These are phyloP conservation scores for Orthosia gracilis DNA, from an alignment of 2,888 invertebrate genomes.

Conservation along the genomic window DNA sequence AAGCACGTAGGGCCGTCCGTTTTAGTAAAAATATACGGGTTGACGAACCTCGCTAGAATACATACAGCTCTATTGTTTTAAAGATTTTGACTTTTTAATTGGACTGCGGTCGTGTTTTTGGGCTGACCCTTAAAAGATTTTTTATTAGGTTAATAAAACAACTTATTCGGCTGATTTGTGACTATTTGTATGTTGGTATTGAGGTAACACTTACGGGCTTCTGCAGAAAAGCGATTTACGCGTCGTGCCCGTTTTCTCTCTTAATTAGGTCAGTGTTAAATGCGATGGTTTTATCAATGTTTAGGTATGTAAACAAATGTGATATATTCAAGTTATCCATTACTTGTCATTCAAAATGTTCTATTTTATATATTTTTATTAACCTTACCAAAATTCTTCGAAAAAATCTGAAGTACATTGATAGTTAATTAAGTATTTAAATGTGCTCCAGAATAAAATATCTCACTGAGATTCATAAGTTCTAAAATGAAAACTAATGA, in stretches of 20 bases:
- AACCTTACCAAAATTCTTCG: too few species aligned
- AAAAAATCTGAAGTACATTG: too few species aligned
- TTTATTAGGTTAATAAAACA: not conserved
- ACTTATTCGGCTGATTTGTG: not conserved
- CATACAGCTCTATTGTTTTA: slow-evolving; percentile 31
- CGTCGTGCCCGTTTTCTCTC: too few species aligned
- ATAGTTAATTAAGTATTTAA: slow-evolving; percentile 2
- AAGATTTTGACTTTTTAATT: slow-evolving; percentile 35
- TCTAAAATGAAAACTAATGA: not conserved
- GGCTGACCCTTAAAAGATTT: not conserved
- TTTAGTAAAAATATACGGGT: slow-evolving; percentile 14
- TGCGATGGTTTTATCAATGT: too few species aligned
- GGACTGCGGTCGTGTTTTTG: slow-evolving; percentile 13
- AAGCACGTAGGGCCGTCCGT: slow-evolving; percentile 53
- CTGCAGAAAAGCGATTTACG: not conserved
- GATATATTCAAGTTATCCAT: too few species aligned
- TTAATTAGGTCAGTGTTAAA: too few species aligned
- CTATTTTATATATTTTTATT: too few species aligned
- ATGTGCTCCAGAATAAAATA: not conserved
- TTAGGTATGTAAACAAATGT: too few species aligned
- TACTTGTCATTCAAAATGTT: too few species aligned
- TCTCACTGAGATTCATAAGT: not conserved
- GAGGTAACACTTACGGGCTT: not conserved
- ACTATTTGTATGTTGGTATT: not conserved
- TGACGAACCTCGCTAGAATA: slow-evolving; percentile 35